These are phyloP conservation scores for Stratiomys singularior DNA, from an alignment of 2,888 invertebrate species.

Conservation along the genomic window DNA sequence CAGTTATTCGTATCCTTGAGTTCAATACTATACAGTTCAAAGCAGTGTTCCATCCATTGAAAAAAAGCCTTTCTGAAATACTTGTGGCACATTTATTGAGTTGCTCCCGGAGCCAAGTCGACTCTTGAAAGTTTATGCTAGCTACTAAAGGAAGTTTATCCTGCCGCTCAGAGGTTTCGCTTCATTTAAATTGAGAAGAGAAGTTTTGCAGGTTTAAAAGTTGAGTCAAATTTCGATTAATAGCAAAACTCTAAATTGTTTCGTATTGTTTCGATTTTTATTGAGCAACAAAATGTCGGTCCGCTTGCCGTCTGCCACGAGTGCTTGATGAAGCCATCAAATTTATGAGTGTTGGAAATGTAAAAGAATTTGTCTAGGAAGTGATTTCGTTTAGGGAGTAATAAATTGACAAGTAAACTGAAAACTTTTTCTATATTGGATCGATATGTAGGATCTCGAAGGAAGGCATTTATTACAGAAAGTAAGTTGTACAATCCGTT, in stretches of 20 bases:
- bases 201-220: constrained; percentile 40
- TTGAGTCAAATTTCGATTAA: constrained; percentile 37
- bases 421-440: too few species aligned
- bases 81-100: constrained; percentile 43
- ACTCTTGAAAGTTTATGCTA: constrained; percentile 10
- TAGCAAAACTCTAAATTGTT: constrained; percentile 32
- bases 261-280: constrained; percentile 32
- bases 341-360: constrained; percentile 15
- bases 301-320: background rate
- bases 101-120: constrained; percentile 21
- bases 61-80: constrained; percentile 22
- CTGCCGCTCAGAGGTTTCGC: constrained; percentile 21
- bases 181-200: constrained; percentile 40
- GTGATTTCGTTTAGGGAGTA: too few species aligned
- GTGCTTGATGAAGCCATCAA: constrained; percentile 4
- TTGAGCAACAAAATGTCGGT: constrained; percentile 31
- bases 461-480: too few species aligned
- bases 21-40: background rate
- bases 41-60: background rate
- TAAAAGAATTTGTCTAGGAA: background rate
- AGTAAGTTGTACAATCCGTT: too few species aligned
- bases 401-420: too few species aligned
- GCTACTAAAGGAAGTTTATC: constrained; percentile 18
- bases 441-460: too few species aligned
- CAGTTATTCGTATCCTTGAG: background rate